Base-by-base conservation (phyloP, 1,140 invertebrate species). In the Heliconius himera region DNA sequence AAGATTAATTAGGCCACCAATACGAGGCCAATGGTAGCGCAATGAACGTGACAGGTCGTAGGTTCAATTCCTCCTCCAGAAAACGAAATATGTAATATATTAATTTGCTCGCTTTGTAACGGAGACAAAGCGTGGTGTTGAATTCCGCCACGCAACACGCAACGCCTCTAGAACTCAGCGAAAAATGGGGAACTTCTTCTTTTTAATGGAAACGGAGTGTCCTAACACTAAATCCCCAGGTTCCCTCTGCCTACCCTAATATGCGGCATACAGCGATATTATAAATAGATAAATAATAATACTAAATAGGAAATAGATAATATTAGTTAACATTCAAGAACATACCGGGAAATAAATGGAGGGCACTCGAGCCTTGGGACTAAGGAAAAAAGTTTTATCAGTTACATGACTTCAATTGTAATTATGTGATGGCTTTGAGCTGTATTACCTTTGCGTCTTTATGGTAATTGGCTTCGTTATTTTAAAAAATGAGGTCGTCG, bases 291-390 rank as follows among this genome's bases (percentile, higher is more conserved):
- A 54, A 54, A 54, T 54, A 54, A 54, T n/a, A 54, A 16, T 8
- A 66, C 26, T 29, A 77, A 77, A 72, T 77, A 77, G 76, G 76
- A 77, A 81, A 56, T 38, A 74, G 56, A 78, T 70, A 72, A 71
- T 29, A 26, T 73, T 82, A 66, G 26, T 66, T 79, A 79, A 70
- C 70, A 79, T 79, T 79, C 81, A 76, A 33, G 38, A 71, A 51
- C 56, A 74, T 33, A 79, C 70, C 46, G 74, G 77, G 77, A 82
- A 82, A 81, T 72, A 46, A 54, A 70, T 49, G 56, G 51, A 77
- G 80, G 80, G 74, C 77, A 51, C 26, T 56, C 38, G 20, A 71
- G 72, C 80, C 80, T 81, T 81, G 80, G 49, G 11, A 11, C 46
- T 33, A 8, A 78, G 77, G 80, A 78, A 81, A 81, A 78, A 29